Percentiles rank a stretch among this genome's conserved stretches.
These are phyloP conservation scores for Diceros bicornis DNA, from an alignment of 2,797 vertebrate genomes.

Conservation along the genomic window DNA sequence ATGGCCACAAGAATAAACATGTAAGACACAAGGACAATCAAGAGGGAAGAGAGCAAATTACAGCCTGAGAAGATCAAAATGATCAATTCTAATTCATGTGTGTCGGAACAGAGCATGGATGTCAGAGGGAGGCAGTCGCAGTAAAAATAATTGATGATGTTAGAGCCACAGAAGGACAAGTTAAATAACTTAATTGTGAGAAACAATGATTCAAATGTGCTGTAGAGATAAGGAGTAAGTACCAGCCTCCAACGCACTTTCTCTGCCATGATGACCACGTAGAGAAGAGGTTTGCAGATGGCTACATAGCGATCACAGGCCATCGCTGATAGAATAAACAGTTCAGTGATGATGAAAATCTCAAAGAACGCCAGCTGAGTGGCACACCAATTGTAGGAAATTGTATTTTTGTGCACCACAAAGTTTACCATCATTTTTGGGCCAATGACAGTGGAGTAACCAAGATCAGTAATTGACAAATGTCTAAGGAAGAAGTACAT, in stretches of 20 bases:
- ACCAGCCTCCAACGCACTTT: slow-evolving; percentile 60
- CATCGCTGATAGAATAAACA: slow-evolving; percentile 79
- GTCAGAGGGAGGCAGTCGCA: slow-evolving; percentile 79
- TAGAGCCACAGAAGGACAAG: slow-evolving; percentile 74
- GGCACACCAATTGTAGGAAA: slow-evolving; percentile 74
- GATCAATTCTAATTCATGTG: slow-evolving; percentile 63
- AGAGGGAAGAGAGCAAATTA: slow-evolving; percentile 74
- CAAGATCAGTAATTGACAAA: slow-evolving; percentile 77
- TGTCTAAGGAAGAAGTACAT: slow-evolving; percentile 83
- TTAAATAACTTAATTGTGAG: slow-evolving; percentile 77
- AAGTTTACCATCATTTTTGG: slow-evolving; percentile 80
- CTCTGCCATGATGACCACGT: slow-evolving; percentile 64
- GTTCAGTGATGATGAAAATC: slow-evolving; percentile 76
- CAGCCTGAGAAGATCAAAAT: slow-evolving; percentile 70
- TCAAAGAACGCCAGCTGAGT: slow-evolving; percentile 73
- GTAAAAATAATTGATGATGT: slow-evolving; percentile 79
- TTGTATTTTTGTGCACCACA: slow-evolving; percentile 21
- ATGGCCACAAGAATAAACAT: slow-evolving; percentile 66
- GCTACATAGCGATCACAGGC: slow-evolving; percentile 71
- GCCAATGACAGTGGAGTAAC: slow-evolving; percentile 76
- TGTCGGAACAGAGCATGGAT: slow-evolving; percentile 78
- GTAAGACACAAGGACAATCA: slow-evolving; percentile 72
- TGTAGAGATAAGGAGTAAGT: slow-evolving; percentile 71
- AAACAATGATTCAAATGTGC: slow-evolving; percentile 68
- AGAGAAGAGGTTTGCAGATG: slow-evolving; percentile 78